Evolutionary conservation across 2,113 vertebrate species (phyloP), one percentile per base, ranked within the genome.

Genomic region (Halcyon senegalensis): DNA sequence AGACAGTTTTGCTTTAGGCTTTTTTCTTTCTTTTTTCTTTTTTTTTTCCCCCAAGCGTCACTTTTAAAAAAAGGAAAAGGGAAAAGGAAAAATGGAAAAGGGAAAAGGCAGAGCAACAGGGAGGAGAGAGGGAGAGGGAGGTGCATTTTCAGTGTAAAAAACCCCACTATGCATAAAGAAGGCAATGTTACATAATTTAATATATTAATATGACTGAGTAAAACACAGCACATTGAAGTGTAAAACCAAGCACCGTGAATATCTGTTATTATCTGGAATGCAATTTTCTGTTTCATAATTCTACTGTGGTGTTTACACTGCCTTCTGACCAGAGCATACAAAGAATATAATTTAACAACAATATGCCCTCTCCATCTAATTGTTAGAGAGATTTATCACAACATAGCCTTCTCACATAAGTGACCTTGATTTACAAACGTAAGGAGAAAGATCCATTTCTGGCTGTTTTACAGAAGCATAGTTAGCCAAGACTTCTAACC

Each of bases 341-440:
- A 77, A 94, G 87, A 96, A 86, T 81, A 87, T 58, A 59, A 97
- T 93, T 94, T 95, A 94, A 87, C 56, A 73, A 3, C n/a, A 23
- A 94, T 96, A 93, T 66, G 68, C 56, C 69, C 66, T 92, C 87
- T 72, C 88, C 92, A 86, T 91, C 73, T 93, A 94, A 96, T 64
- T 91, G 90, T 95, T 92, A 95, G 62, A 58, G 19, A 94, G 48
- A 93, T 97, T 96, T 94, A 92, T 92, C 79, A 90, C 84, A 96
- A 73, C n/a, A 74, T 8, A 84, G 55, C 23, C 37, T 96, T 93
- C 93, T 92, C 94, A 84, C 53, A 53, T 72, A 92, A 94, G 67
- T 87, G 96, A 96, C 94, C 95, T 93, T 96, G 95, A 97, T 97
- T 97, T 96, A 93, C 2, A 53, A 83, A 90, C 44, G 24, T 20